Base-by-base conservation (phyloP, 2,113 vertebrate species). In the Seriola rivoliana region DNA sequence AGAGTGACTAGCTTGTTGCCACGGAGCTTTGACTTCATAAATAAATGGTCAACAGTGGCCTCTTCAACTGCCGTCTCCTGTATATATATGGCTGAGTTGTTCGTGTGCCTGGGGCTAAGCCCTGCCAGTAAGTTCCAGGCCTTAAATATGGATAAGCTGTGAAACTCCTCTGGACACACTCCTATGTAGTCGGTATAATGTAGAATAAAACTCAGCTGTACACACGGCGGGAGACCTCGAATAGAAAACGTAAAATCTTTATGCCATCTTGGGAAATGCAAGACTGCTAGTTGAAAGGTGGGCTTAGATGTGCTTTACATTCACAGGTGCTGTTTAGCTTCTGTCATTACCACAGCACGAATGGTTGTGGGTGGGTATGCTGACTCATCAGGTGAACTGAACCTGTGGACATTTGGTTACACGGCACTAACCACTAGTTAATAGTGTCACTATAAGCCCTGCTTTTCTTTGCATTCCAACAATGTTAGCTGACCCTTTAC, bases 81-180 rank as follows among this genome's bases (percentile, higher is more conserved):
- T 92, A 80, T 90, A 84, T 91, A 88, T 89, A 88, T 85, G 81
- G 81, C 78, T 86, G 83, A 79, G 81, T 65, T 91, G 92, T 91
- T 84, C 32, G 32, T 88, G 87, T 50, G 88, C 92, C 92, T 19
- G 78, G 70, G 91, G 93, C 91, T 75, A 89, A 88, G 82, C 79
- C 88, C 86, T 90, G 88, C 87, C 91, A 87, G 71, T 52, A 81
- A 83, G 91, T 92, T 94, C 80, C 85, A 86, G 76, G 58, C 70
- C 91, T 94, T 92, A 91, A 94, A 94, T 94, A 95, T 95, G 91
- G 89, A 94, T 94, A 90, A 90, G 90, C 78, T 87, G 80, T 89
- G 91, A 94, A 92, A 91, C 62, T 87, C 92, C 92, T 91, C 87
- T 91, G 92, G 92, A 92, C 87, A 92, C 88, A 75, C 82, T 85